Conservation (phyloP, 2,797 vertebrate species). For the Typhlichthys eigenmanni region DNA sequence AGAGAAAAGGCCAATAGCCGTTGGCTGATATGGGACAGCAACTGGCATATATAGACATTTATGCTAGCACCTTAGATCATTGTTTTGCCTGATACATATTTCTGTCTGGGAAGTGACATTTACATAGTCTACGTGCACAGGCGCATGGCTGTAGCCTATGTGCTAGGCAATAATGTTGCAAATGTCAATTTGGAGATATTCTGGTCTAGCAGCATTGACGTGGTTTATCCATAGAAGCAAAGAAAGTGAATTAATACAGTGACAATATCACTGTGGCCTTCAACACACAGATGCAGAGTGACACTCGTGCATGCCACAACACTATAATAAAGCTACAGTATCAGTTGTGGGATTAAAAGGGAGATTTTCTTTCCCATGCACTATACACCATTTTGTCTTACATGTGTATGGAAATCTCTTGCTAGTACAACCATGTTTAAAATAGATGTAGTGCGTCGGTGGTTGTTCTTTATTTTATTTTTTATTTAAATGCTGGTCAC, state of each 20-base stretch:
- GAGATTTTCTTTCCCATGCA: conserved; percentile 29
- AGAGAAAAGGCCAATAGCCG: conserved; percentile 40
- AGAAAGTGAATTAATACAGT: conserved; percentile 36
- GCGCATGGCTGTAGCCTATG: conserved; percentile 10
- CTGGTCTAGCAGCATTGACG: conserved; percentile 32
- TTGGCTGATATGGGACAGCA: conserved; percentile 34
- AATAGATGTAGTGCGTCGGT: conserved; percentile 42
- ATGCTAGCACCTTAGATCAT: conserved; percentile 54
- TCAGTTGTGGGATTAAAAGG: conserved; percentile 34
- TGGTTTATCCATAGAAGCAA: conserved; percentile 50
- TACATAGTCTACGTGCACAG: conserved; percentile 20
- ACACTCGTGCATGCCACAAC: conserved; percentile 13
- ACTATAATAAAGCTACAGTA: neutral
- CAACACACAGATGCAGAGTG: conserved; percentile 25
- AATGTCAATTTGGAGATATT: conserved; percentile 38
- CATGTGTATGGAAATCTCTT: conserved; percentile 44
- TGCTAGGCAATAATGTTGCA: conserved; percentile 27
- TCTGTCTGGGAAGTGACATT: conserved; percentile 48
- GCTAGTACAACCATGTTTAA: conserved; percentile 45
- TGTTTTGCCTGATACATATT: conserved; percentile 44
- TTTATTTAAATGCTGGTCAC: too few species aligned
- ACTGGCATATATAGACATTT: conserved; percentile 51
- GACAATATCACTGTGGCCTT: conserved; percentile 61
- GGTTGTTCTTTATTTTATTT: too few species aligned
- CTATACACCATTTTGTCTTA: conserved; percentile 35